Conservation (phyloP, 2,113 vertebrate species). For the Hemicordylus capensis region DNA sequence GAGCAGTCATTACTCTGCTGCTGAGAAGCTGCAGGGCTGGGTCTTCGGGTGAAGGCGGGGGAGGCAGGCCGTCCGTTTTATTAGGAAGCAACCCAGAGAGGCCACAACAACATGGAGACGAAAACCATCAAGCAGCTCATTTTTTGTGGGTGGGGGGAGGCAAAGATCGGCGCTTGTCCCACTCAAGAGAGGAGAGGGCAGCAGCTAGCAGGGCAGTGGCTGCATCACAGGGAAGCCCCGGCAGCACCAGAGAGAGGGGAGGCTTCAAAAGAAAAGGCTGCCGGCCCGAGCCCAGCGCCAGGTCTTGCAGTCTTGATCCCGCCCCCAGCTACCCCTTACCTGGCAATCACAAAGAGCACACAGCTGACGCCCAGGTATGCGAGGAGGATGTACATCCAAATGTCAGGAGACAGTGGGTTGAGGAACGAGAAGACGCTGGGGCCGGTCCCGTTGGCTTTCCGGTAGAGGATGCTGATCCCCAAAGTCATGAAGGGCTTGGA, state of each 20-base stretch:
- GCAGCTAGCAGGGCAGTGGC: too few species aligned
- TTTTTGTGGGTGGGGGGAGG: too few species aligned
- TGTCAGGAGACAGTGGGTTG: constrained; percentile 96
- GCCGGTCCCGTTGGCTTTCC: constrained; percentile 94
- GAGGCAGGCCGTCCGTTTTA: too few species aligned
- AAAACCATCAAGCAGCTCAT: too few species aligned
- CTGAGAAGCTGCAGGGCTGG: too few species aligned
- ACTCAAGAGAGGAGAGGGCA: not conserved
- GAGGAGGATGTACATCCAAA: constrained; percentile 98
- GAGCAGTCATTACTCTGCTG: too few species aligned
- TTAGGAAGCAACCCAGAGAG: too few species aligned
- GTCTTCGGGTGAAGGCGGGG: too few species aligned
- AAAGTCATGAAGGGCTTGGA: constrained; percentile 97
- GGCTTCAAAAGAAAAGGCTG: not conserved
- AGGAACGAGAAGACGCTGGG: constrained; percentile 99
- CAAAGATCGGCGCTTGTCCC: too few species aligned
- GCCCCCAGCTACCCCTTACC: constrained; percentile 79
- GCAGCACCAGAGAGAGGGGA: not conserved
- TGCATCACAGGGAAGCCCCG: too few species aligned
- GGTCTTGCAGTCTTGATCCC: too few species aligned
- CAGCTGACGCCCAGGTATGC: constrained; percentile 98
- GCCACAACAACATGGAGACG: too few species aligned
- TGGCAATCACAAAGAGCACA: constrained; percentile 97
- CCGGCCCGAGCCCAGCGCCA: not conserved
- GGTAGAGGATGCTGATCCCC: constrained; percentile 98